A percentile compares a stretch with the other conserved stretches of the same genome.
Evolutionary conservation across 1,140 invertebrate genomes (phyloP).

Genomic region (Pentalonia nigronervosa): DNA sequence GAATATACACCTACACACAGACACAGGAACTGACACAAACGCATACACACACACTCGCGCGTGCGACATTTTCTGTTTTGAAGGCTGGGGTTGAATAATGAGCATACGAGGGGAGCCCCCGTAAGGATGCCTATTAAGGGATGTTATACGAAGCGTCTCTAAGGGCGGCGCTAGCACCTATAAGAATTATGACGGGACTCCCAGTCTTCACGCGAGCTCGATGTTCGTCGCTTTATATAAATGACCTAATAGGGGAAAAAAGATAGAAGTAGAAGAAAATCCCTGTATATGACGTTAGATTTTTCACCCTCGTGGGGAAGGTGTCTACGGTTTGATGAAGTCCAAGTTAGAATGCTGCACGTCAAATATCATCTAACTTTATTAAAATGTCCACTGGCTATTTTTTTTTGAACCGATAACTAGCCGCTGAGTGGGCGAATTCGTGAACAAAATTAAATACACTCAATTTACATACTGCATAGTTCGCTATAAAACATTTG

Average conservation of each 20-base stretch:
- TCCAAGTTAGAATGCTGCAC: background rate
- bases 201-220: background rate
- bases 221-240: constrained; percentile 47
- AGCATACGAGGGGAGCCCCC: constrained; percentile 20
- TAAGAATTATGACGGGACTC: constrained; percentile 41
- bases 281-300: constrained; percentile 51
- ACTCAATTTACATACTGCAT: background rate
- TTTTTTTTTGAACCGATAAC: background rate
- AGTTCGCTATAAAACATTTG: background rate
- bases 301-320: background rate
- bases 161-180: constrained; percentile 15
- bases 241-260: background rate
- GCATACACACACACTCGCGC: background rate
- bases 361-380: background rate
- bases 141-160: constrained; percentile 45
- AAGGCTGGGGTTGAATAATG: constrained; percentile 43
- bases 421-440: background rate
- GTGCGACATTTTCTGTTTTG: constrained; percentile 43
- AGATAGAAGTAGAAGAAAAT: constrained; percentile 18
- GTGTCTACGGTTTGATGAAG: background rate
- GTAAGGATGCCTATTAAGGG: constrained; percentile 55
- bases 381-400: background rate
- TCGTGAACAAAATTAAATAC: background rate
- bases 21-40: too few species aligned
- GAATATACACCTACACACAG: background rate